Conservation (phyloP, 1,140 invertebrate species). For the Arctopsyche grandis region DNA sequence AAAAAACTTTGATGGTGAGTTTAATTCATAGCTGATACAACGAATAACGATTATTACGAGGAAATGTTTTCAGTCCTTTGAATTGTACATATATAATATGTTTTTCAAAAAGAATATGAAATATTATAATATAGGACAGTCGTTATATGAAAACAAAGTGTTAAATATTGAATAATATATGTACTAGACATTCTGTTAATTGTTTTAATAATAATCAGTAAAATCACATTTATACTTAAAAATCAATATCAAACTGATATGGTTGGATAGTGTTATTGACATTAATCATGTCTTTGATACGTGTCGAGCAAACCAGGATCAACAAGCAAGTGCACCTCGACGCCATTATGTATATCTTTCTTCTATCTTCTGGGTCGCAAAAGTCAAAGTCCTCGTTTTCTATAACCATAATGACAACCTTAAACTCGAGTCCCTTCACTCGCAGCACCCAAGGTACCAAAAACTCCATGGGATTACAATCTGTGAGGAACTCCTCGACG, state of each 20-base stretch:
- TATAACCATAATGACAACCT: slow-evolving; percentile 58
- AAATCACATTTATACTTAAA: not conserved
- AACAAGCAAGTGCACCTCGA: slow-evolving; percentile 58
- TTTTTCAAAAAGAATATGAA: no score
- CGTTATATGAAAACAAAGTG: no score
- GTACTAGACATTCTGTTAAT: no score
- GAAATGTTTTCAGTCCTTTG: no score
- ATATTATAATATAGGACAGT: no score
- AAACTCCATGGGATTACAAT: slow-evolving; percentile 55
- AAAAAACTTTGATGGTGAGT: no score
- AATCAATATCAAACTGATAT: slow-evolving; percentile 51
- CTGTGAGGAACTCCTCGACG: slow-evolving; percentile 56
- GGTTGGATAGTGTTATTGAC: slow-evolving; percentile 42
- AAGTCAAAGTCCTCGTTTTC: slow-evolving; percentile 57
- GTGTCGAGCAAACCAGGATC: slow-evolving; percentile 55
- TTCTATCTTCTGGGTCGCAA: slow-evolving; percentile 57
- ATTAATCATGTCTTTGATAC: slow-evolving; percentile 51
- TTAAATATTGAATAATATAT: no score
- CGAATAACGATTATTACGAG: no score
- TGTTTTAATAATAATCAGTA: no score
- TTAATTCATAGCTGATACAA: no score
- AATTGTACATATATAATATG: no score
- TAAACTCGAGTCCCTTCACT: slow-evolving; percentile 59
- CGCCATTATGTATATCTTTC: slow-evolving; percentile 58
- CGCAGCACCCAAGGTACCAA: slow-evolving; percentile 57